Conservation (phyloP, 1,140 invertebrate genomes). For the Andrena cerasifolii region DNA sequence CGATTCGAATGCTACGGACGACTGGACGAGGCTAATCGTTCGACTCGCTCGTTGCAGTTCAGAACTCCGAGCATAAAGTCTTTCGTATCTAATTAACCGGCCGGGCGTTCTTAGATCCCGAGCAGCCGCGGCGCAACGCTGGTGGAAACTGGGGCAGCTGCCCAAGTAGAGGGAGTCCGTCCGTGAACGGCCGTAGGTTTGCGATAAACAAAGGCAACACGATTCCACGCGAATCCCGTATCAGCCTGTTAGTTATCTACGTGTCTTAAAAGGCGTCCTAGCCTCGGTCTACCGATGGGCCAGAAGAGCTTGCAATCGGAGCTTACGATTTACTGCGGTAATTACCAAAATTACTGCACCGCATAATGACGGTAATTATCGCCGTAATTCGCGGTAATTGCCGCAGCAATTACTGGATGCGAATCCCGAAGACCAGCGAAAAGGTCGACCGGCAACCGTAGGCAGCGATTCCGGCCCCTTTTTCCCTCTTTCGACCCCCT, state of each 20-base stretch:
- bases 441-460: slow-evolving; percentile 51
- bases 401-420: slow-evolving; percentile 60
- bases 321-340: slow-evolving; percentile 64
- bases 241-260: slow-evolving; percentile 30
- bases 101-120: neutral
- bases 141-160: neutral
- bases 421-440: slow-evolving; percentile 54
- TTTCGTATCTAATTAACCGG: slow-evolving; percentile 12
- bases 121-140: neutral
- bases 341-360: slow-evolving; percentile 69
- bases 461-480: slow-evolving; percentile 29
- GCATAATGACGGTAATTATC: slow-evolving; percentile 67
- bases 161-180: neutral
- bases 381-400: slow-evolving; percentile 66
- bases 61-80: neutral
- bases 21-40: slow-evolving; percentile 10
- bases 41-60: neutral
- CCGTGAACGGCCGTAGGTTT: neutral
- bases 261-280: slow-evolving; percentile 54
- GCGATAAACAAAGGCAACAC: slow-evolving; percentile 31
- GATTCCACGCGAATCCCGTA: slow-evolving; percentile 22
- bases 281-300: slow-evolving; percentile 8
- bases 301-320: slow-evolving; percentile 51
- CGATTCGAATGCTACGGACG: slow-evolving; percentile 48
- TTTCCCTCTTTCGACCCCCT: neutral